Base-by-base conservation (phyloP, 2,888 invertebrate genomes). In the Vesta saturnalis region DNA sequence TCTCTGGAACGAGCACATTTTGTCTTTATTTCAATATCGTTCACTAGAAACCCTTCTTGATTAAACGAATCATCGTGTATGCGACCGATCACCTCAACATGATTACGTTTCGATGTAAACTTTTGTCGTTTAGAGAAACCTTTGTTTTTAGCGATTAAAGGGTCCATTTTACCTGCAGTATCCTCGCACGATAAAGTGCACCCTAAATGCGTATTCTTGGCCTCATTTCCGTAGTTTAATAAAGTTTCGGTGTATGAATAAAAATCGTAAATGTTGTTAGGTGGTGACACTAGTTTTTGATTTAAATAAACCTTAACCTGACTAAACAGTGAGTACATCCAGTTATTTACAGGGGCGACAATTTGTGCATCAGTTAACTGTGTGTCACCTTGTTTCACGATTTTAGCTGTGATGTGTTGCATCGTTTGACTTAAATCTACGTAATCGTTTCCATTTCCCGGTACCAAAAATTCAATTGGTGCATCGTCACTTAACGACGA, bases 261-360 rank as follows among this genome's bases (percentile, higher is more conserved):
- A 14, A 35, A 61, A 1, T 52, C 61, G n/a, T 61, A 61, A 1
- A 39, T 61, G n/a, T 61, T 61, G 19, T 61, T 61, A 16, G 61
- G 54, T 5, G 61, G 61, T 16, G 54, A 54, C 10, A 49, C 49
- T 4, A 60, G 4, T 14, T 55, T 56, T 22, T 54, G 43, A 55
- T 55, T 55, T 46, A 62, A 62, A 55, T 55, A 62, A 16, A 62
- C 12, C 18, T 62, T 55, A 1, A 62, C 62, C 14, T 63, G 62
- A 46, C 6, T 39, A 43, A 62, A 62, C 5, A 62, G 10, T 16
- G 55, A 35, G 15, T 62, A 54, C 54, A 62, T 8, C 61, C 61
- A 62, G 15, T 62, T 62, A 39, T 62, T 62, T 2, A 55, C 43
- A 12, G 60, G 60, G 1, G 12, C 60, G 1, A 18, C 18, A 1